phyloP scores from a whole-genome alignment of 2,888 invertebrate genomes.

The Lithodes maja region DNA sequence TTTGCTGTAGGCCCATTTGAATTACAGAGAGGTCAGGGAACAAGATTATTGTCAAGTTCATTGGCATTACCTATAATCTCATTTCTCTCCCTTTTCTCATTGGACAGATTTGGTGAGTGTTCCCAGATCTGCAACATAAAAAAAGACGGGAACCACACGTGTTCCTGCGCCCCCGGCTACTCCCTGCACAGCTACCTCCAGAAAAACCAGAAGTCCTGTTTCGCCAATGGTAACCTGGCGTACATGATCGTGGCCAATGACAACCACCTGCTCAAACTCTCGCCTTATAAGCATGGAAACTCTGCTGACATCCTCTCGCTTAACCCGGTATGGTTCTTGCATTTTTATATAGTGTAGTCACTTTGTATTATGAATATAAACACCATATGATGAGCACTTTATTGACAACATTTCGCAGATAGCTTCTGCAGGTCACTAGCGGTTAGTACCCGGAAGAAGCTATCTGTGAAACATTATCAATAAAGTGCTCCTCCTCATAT shows the following conservation, averaged over 20 bases:
- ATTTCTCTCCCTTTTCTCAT: background rate
- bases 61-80: no score
- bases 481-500: no score
- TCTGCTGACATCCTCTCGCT: slow-evolving; percentile 61
- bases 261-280: slow-evolving; percentile 80
- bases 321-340: slow-evolving; percentile 35
- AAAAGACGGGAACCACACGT: slow-evolving; percentile 74
- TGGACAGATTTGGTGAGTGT: slow-evolving; percentile 81
- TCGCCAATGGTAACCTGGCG: slow-evolving; percentile 77
- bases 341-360: background rate
- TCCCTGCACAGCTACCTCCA: slow-evolving; percentile 58
- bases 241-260: slow-evolving; percentile 81
- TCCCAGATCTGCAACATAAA: slow-evolving; percentile 81
- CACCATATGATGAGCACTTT: no score
- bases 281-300: slow-evolving; percentile 79
- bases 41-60: no score
- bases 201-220: slow-evolving; percentile 67
- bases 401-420: no score
- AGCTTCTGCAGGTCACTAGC: no score
- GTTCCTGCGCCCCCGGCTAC: slow-evolving; percentile 83
- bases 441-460: no score
- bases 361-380: no score
- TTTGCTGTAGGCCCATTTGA: no score
- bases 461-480: no score
- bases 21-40: no score